These are phyloP conservation scores for Drosophila hydei DNA, from an alignment of 1,140 invertebrate species.

Conservation along the genomic window DNA sequence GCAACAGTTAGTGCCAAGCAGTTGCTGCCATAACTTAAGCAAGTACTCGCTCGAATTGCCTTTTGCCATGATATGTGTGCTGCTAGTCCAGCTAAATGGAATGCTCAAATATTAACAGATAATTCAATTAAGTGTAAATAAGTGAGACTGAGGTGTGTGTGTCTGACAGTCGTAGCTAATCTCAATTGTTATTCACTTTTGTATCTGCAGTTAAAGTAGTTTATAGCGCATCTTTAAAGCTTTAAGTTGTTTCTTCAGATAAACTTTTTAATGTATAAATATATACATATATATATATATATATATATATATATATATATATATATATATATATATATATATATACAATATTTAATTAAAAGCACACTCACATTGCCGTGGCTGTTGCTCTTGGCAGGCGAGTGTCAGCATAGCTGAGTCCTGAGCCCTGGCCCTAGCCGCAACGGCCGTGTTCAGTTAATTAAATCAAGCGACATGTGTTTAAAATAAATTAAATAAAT, in stretches of 20 bases:
- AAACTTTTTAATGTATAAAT: conserved; percentile 9
- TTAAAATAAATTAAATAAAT: conserved; percentile 77
- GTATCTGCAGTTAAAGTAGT: conserved; percentile 2
- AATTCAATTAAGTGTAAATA: conserved; percentile 72
- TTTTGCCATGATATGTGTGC: conserved; percentile 24
- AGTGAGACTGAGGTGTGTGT: conserved; percentile 18
- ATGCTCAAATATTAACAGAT: conserved; percentile 66
- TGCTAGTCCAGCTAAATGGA: conserved; percentile 30
- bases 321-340: too few relatives aligned
- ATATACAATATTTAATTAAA: conserved; percentile 67
- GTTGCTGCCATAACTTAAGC: conserved; percentile 22
- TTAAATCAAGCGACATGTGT: conserved; percentile 81
- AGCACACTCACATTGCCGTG: conserved; percentile 39
- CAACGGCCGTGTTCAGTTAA: conserved; percentile 72
- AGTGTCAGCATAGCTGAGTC: conserved; percentile 26
- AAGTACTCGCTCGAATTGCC: conserved; percentile 37
- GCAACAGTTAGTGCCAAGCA: neutral
- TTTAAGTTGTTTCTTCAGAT: conserved; percentile 21
- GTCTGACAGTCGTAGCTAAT: conserved; percentile 18
- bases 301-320: neutral
- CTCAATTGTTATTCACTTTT: conserved; percentile 6
- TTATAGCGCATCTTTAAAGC: conserved; percentile 31
- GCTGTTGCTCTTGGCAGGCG: conserved; percentile 29
- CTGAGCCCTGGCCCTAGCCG: conserved; percentile 32
- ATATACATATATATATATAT: neutral